phyloP scores from a whole-genome alignment of 2,113 vertebrate genomes.

The Typhlomys cinereus region DNA sequence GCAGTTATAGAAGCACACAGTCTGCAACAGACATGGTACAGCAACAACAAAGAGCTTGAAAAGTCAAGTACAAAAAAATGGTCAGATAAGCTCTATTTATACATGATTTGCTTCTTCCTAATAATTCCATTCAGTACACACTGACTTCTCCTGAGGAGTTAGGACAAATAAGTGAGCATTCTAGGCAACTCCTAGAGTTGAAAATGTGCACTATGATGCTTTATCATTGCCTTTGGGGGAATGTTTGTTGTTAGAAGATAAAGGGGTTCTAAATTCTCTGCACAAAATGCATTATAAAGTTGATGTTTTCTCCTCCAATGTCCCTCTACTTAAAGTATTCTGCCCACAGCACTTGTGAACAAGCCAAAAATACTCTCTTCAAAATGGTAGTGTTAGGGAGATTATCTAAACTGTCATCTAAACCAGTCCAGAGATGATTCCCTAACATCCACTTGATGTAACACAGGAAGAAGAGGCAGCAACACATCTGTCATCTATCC shows the following conservation, averaged over 20 bases:
- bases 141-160: background rate
- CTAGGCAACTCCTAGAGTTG: background rate
- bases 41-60: background rate
- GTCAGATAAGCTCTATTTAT: background rate
- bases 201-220: background rate
- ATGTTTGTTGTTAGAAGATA: background rate
- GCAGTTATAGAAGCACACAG: background rate
- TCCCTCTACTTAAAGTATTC: background rate
- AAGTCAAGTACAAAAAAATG: background rate
- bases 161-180: background rate
- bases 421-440: background rate
- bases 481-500: constrained; percentile 39
- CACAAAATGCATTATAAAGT: background rate
- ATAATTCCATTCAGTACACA: background rate
- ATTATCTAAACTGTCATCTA: background rate
- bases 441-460: constrained; percentile 17
- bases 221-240: background rate
- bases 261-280: background rate
- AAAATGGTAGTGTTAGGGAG: background rate
- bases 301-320: background rate
- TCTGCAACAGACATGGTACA: background rate
- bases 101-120: background rate
- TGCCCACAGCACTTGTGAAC: background rate
- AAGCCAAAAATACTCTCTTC: background rate
- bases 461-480: background rate